Evolutionary conservation across 92 coral and sea anemone species (phyloP), one percentile per base, ranked within the genome.

Genomic region (Porites divaricata): DNA sequence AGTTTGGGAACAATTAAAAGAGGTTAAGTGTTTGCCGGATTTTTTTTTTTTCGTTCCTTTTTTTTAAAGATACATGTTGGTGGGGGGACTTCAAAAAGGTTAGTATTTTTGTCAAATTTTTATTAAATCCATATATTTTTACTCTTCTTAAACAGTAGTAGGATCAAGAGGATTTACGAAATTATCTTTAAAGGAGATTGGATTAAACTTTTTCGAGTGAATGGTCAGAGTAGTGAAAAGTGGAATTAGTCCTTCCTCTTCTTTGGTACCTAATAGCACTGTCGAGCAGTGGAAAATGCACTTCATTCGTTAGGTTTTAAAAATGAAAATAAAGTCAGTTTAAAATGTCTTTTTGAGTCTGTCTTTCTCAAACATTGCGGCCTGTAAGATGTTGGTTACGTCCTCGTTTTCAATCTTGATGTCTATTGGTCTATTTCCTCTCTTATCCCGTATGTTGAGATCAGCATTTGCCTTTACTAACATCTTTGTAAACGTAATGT

Each of bases 401-500:
- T 82, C 86, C 6, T 82, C 86, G 64, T 63, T 78, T 61, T 61
- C 73, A 13, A 6, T 67, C 71, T 45, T 63, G 24, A 68, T 57
- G 49, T 73, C 83, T n/a, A 92, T 48, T 19, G 95, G 93, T 63
- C 92, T 90, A 51, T 84, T 90, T 35, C 90, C 87, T 64, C 80
- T 81, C 48, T 49, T 80, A 78, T 94, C 95, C 77, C 75, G 87
- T 81, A 84, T 90, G 79, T 64, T 76, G 62, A 92, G 92, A 71
- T 94, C 90, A 54, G 98, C 98, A n/a, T 95, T 93, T 57, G 93
- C 92, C 74, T 89, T 92, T 70, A 94, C 41, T 23, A 94, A 92
- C 17, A 80, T 72, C 16, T 61, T 19, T 19, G 89, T 87, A 57
- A 85, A 77, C 72, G 70, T 49, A 19, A 74, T 88, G 91, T 94